phyloP scores from a whole-genome alignment of 2,888 invertebrate species.

The Callyntrura guangdongensis region DNA sequence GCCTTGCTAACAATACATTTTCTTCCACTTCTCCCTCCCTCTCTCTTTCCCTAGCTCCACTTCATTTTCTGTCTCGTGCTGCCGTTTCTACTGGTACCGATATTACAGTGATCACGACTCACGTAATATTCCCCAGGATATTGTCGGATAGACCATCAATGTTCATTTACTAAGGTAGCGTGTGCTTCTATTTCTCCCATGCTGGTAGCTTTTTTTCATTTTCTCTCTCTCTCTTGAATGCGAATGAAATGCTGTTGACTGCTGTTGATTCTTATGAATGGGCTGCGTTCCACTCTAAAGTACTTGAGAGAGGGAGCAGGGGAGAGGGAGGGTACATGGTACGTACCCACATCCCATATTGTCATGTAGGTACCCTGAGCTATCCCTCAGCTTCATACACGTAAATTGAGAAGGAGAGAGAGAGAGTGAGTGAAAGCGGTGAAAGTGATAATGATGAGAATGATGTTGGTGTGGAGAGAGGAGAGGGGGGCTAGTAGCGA shows the following conservation, averaged over 20 bases:
- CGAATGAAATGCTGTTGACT: neutral
- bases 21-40: neutral
- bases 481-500: neutral
- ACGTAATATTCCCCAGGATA: neutral
- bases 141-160: neutral
- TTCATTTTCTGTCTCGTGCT: too few species aligned
- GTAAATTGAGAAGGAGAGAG: neutral
- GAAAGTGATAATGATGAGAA: conserved; percentile 33
- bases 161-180: neutral
- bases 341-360: neutral
- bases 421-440: neutral
- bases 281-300: neutral
- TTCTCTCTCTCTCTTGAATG: neutral
- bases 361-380: too few species aligned
- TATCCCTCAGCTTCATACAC: too few species aligned
- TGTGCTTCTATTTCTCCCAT: neutral
- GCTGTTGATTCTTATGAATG: neutral
- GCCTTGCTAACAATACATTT: too few species aligned
- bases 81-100: too few species aligned
- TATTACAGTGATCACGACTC: too few species aligned
- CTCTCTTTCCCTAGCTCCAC: neutral
- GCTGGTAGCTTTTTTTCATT: neutral
- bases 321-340: neutral
- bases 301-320: neutral
- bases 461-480: neutral